Evolutionary conservation across 2,113 vertebrate species (phyloP), one percentile per base, ranked within the genome.

Genomic region (Pelmatolapia mariae): DNA sequence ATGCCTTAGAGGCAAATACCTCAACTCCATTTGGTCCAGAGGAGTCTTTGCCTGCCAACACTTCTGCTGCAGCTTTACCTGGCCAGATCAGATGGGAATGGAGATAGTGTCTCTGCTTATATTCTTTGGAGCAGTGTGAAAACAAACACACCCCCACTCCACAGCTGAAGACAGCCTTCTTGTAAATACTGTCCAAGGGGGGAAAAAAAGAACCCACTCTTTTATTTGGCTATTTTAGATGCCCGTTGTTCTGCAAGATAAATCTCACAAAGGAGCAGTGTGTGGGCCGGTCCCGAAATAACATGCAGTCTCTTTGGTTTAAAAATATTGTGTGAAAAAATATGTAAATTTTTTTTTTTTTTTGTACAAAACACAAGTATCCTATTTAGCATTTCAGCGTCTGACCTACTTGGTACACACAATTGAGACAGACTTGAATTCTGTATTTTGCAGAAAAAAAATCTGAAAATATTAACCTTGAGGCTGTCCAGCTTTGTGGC

Each of bases 1-100:
- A 96, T 93, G 91, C 93, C 94, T 91, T 57, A 89, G 91, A 95
- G 94, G 96, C 93, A 95, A 94, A 96, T 96, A 95, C 93, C 95
- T 95, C 79, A 47, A 80, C 89, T 94, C 71, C 87, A 93, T 87
- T 93, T 89, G 87, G 91, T 93, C 91, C 90, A 92, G 52, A 88
- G 36, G 68, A 88, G 90, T 89, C 85, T 92, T 88, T 53, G 92
- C 89, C 87, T 93, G 90, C 93, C 93, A 93, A 66, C 53, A 80
- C 85, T 61, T 80, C 92, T 68, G 84, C 92, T 83, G 88, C 84
- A 83, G 86, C 84, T 66, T 80, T 94, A 90, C 89, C 95, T 93
- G 91, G 87, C 87, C 91, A 56, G 83, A 92, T 91, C 90, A 95
- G 95, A 97, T 96, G 92, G 89, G 89, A 95, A 88, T 66, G 80